Evolutionary conservation across 2,888 invertebrate genomes (phyloP).

Genomic region (Nomada lathburiana): DNA sequence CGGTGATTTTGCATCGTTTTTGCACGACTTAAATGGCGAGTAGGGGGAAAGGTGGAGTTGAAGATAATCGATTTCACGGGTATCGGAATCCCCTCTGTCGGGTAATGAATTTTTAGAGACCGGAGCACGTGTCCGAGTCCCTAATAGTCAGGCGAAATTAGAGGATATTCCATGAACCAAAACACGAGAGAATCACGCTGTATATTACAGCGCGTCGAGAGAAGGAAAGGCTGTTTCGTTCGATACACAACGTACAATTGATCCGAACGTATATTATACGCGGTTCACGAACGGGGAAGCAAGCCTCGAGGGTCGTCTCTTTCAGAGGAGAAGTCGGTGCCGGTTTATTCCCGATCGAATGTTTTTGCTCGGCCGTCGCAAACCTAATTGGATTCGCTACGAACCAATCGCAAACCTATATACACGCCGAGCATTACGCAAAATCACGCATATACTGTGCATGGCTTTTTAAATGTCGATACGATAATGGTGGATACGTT

Average conservation of each 20-base stretch:
- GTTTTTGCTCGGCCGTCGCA: constrained; percentile 76
- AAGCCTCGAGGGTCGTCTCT: constrained; percentile 52
- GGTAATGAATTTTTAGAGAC: constrained; percentile 32
- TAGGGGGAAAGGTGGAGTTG: not conserved
- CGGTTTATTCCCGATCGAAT: constrained; percentile 78
- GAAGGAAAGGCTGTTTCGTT: not conserved
- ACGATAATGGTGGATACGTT: constrained; percentile 7
- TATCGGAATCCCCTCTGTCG: constrained; percentile 12
- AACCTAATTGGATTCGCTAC: constrained; percentile 77
- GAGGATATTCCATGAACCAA: constrained; percentile 20
- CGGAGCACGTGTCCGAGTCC: not conserved
- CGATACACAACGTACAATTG: constrained; percentile 56
- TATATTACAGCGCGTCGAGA: constrained; percentile 6
- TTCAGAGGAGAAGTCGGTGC: constrained; percentile 57
- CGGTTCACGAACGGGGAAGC: constrained; percentile 58
- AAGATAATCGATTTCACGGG: constrained; percentile 45
- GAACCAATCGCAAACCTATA: constrained; percentile 54
- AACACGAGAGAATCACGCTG: not conserved
- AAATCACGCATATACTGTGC: constrained; percentile 47
- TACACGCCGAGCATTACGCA: constrained; percentile 51
- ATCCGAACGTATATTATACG: constrained; percentile 61
- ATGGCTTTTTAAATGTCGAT: constrained; percentile 41
- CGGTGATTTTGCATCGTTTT: not conserved
- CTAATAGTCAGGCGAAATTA: constrained; percentile 26
- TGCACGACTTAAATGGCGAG: constrained; percentile 5